Conservation (phyloP, 2,113 vertebrate species). For the Setophaga petechia region DNA sequence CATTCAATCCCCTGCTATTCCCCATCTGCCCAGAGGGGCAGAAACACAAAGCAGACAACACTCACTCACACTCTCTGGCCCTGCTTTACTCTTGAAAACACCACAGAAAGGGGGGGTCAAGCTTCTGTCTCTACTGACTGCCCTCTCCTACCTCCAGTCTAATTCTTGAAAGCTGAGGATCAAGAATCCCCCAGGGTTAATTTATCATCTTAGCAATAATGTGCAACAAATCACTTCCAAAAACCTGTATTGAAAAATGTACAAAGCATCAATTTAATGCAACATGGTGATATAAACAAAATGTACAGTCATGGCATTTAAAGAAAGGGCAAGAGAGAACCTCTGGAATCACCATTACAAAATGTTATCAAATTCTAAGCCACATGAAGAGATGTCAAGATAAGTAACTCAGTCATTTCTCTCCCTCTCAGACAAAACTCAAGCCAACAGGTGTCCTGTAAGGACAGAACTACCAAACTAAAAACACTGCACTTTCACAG, state of each 20-base stretch:
- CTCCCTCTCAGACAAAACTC: neutral
- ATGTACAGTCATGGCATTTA: neutral
- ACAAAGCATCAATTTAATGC: neutral
- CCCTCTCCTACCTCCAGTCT: neutral
- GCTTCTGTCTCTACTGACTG: neutral
- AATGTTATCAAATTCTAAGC: neutral
- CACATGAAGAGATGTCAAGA: neutral
- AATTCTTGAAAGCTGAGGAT: neutral
- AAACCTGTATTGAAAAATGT: neutral
- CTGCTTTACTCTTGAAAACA: neutral
- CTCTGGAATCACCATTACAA: neutral
- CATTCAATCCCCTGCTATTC: neutral
- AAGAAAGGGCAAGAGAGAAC: neutral
- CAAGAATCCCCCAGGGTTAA: neutral
- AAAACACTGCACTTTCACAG: neutral
- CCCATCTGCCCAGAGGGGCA: neutral
- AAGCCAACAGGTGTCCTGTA: neutral
- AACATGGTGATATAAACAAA: neutral
- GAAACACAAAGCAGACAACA: neutral
- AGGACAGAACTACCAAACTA: neutral
- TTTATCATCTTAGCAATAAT: neutral
- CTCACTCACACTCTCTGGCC: neutral
- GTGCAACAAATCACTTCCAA: neutral
- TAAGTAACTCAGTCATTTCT: neutral
- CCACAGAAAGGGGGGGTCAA: neutral